Evolutionary conservation across 2,888 invertebrate genomes (phyloP).

Genomic region (Drosophila subsilvestris): DNA sequence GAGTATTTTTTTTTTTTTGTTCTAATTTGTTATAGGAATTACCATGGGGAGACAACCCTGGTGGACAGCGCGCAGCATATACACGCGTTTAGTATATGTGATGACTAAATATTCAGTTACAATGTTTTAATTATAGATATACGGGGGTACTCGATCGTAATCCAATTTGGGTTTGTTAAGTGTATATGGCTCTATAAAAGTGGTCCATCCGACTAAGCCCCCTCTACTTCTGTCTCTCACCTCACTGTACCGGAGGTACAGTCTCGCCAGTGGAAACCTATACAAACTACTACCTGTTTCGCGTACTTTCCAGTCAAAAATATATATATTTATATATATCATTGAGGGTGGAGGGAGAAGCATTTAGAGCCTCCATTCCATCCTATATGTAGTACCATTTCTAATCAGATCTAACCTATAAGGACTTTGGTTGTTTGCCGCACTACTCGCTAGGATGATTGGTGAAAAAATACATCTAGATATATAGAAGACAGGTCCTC

Average conservation of each 20-base stretch:
- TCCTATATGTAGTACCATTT: slow-evolving; percentile 28
- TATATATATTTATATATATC: slow-evolving; percentile 27
- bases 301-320: slow-evolving; percentile 60
- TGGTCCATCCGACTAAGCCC: slow-evolving; percentile 39
- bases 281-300: slow-evolving; percentile 52
- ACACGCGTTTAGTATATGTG: slow-evolving; percentile 24
- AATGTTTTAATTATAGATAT: slow-evolving; percentile 42
- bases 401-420: slow-evolving; percentile 68
- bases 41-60: slow-evolving; percentile 32
- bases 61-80: slow-evolving; percentile 5
- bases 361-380: slow-evolving; percentile 9
- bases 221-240: slow-evolving; percentile 4
- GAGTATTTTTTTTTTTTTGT: slow-evolving; percentile 33
- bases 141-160: slow-evolving; percentile 5
- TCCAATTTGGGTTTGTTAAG: slow-evolving; percentile 21
- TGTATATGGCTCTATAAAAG: slow-evolving; percentile 62
- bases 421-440: slow-evolving; percentile 80
- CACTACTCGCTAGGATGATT: slow-evolving; percentile 76
- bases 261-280: slow-evolving; percentile 49
- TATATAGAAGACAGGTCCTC: slow-evolving; percentile 37
- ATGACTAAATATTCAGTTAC: slow-evolving; percentile 49
- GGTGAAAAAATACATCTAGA: slow-evolving; percentile 74
- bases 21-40: slow-evolving; percentile 9
- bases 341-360: slow-evolving; percentile 11
- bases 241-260: slow-evolving; percentile 30